phyloP scores from a whole-genome alignment of 2,888 invertebrate species.

The Xestia c-nigrum region DNA sequence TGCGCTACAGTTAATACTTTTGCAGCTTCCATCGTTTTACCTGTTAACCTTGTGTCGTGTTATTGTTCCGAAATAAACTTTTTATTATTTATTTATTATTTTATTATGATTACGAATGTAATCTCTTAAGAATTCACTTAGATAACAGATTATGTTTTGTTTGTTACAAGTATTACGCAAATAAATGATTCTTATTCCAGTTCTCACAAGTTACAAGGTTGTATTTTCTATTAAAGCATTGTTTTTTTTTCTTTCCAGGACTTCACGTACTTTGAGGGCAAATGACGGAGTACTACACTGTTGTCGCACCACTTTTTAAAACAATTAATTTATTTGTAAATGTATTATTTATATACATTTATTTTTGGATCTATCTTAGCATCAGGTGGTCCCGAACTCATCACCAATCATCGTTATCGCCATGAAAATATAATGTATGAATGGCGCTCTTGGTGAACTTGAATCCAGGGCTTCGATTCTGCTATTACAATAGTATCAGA shows the following conservation, averaged over 20 bases:
- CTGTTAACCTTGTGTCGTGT: no score
- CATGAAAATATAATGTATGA: background rate
- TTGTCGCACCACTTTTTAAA: background rate
- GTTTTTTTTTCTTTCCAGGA: conserved; percentile 40
- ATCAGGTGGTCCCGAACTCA: background rate
- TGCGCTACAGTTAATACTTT: no score
- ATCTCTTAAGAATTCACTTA: no score
- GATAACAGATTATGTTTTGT: background rate
- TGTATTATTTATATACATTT: background rate
- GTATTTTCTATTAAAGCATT: no score
- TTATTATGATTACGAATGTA: background rate
- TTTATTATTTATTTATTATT: no score
- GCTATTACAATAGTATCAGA: no score
- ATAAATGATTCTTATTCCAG: no score
- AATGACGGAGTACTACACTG: conserved; percentile 2
- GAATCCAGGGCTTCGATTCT: no score
- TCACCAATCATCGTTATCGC: no score
- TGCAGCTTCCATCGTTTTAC: no score
- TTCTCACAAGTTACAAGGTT: background rate
- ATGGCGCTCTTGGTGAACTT: background rate
- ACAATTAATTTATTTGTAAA: background rate
- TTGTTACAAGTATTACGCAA: no score
- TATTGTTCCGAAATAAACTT: no score
- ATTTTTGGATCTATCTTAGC: background rate
- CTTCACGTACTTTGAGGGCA: conserved; percentile 31